Evolutionary conservation across 2,797 vertebrate genomes (phyloP).

Genomic region (Graptemys geographica): DNA sequence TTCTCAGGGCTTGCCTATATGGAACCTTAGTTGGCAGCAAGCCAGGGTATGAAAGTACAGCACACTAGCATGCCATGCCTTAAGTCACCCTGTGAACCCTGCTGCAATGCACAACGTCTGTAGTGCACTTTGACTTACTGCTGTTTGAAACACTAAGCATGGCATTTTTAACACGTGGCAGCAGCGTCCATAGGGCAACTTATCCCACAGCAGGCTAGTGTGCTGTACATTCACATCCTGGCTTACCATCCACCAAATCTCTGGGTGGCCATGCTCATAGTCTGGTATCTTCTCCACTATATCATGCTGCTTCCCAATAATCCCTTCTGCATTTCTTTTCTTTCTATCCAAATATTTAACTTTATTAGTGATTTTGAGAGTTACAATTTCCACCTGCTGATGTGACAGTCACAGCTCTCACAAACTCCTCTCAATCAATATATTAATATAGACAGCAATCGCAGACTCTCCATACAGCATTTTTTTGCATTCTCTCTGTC

Average conservation of each 20-base stretch:
- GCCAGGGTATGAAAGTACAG: not conserved
- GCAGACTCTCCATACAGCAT: not conserved
- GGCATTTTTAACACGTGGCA: not conserved
- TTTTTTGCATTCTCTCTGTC: conserved; percentile 24
- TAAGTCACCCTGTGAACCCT: not conserved
- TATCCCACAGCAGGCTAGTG: not conserved
- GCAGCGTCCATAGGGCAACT: not conserved
- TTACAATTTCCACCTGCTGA: not conserved
- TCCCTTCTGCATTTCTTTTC: not conserved
- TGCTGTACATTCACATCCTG: not conserved
- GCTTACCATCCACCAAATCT: not conserved
- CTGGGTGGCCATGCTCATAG: not conserved
- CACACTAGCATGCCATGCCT: not conserved
- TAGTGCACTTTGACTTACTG: not conserved
- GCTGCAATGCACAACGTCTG: not conserved
- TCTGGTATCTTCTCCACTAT: not conserved
- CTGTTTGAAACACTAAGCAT: not conserved
- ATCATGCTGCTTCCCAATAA: not conserved
- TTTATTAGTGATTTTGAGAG: not conserved
- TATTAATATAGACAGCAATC: not conserved
- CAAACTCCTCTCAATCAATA: not conserved
- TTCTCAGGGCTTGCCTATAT: not conserved
- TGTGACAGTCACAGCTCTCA: not conserved
- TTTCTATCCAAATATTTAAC: not conserved
- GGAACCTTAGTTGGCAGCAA: not conserved